Base-by-base conservation (phyloP, 2,113 vertebrate species). In the Dasyornis broadbenti region DNA sequence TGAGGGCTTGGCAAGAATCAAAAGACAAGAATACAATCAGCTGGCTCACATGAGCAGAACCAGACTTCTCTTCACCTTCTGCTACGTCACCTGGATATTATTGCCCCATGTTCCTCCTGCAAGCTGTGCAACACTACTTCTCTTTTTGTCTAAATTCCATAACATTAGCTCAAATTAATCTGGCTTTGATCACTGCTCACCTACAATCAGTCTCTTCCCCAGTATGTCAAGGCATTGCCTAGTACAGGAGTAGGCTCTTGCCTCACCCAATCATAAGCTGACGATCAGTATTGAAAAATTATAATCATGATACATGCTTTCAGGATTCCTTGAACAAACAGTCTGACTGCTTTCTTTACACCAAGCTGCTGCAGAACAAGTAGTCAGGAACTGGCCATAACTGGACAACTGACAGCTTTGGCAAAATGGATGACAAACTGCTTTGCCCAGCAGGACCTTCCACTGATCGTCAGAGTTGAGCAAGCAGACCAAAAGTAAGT, bases 41-140 rank as follows among this genome's bases (percentile, higher is more conserved):
- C 0, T 16, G 42, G 49, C 9, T n/a, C 45, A 33, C 14, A 3
- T 3, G 1, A 68, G 9, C 39, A 52, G n/a, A 79, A 71, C 2
- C 40, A 64, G 24, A 42, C 35, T 66, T 49, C 20, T 64, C 50
- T 52, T 79, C 18, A 39, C 11, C 14, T 21, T 61, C 54, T 73
- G 20, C 53, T 65, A 15, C 4, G 13, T 18, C 35, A 82, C 21
- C 61, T 59, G 13, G 15, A 33, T 80, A 65, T 14, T 50, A 42
- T 26, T 37, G 63, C 23, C 23, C 56, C 54, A 7, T 3, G 7
- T 33, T 68, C 39, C 47, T 69, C 64, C 49, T 20, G 1, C 23
- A 60, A 56, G 49, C 3, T 60, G 9, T 33, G 18, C 26, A 73
- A 59, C 7, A 17, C 11, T 44, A 26, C 50, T 68, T 45, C 18